Base-by-base conservation (phyloP, 2,797 vertebrate genomes). In the Lophotriccus pileatus region DNA sequence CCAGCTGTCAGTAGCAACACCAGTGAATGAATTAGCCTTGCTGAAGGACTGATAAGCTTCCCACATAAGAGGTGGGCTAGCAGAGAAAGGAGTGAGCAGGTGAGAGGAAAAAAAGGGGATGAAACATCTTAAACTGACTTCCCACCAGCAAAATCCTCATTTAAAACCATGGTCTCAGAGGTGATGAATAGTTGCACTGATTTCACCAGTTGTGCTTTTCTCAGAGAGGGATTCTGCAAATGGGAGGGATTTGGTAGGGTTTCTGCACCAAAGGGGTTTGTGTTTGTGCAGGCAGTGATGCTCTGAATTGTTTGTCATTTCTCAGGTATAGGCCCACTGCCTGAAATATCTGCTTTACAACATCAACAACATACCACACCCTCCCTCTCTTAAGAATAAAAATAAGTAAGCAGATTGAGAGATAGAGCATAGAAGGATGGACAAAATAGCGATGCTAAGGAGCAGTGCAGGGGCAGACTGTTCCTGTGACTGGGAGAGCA, bases 31-130 rank as follows among this genome's bases (percentile, higher is more conserved):
- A 76, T 86, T 81, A 93, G 41, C 32, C 23, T 66, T 50, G 17
- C 39, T 63, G 63, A 90, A 84, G 68, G 63, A 59, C 84, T 41
- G 50, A 91, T 86, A 94, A 94, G 36, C 63, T 70, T 78, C 36
- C 22, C 20, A 32, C 22, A 62, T 14, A 15, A 32, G 43, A 83
- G 62, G 36, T 59, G 59, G 46, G 23, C 69, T 81, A 37, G 19
- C 44, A 82, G 50, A 81, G 36, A 88, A 90, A 88, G 55, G 36
- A 95, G 90, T 88, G 34, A 94, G 52, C 67, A 91, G 63, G 70
- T 78, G 63, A 86, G 39, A 76, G 66, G 27, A 34, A 60, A 74
- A 78, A 89, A 64, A 47, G 3, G 23, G 16, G 19, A 41, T 28
- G n/a, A 78, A 84, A 84, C 36, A n/a, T 87, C 72, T 77, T 52